Conservation (phyloP, 2,113 vertebrate genomes). For the Nannobrachium achirus region DNA sequence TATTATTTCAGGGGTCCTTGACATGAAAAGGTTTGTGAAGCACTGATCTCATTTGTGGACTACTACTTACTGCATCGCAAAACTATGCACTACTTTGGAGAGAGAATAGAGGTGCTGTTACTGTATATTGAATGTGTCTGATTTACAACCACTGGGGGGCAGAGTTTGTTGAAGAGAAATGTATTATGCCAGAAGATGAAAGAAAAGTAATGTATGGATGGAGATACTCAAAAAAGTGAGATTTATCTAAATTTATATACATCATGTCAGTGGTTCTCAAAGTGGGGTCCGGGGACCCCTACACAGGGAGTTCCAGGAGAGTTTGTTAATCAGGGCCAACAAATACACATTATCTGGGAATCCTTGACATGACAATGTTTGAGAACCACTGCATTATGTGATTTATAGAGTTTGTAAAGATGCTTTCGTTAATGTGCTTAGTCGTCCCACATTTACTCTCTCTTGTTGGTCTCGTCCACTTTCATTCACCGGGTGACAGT, state of each 20-base stretch:
- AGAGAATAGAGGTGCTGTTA: conserved; percentile 39
- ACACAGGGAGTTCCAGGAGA: no score
- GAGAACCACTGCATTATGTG: conserved; percentile 11
- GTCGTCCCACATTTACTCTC: conserved; percentile 33
- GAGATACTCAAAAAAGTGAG: conserved; percentile 21
- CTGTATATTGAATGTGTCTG: conserved; percentile 24
- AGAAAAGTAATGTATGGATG: conserved; percentile 41
- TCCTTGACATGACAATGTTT: no score
- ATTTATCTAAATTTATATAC: conserved; percentile 6
- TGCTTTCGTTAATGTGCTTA: conserved; percentile 44
- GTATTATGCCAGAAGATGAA: no score
- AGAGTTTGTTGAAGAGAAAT: conserved; percentile 30
- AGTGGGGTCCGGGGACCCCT: no score
- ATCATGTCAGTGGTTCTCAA: no score
- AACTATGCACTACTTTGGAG: conserved; percentile 20
- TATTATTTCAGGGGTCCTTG: no score
- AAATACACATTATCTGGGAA: no score
- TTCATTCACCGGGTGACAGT: background rate
- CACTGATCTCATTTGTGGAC: conserved; percentile 4
- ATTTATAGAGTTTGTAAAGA: conserved; percentile 27
- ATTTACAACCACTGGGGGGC: conserved; percentile 32
- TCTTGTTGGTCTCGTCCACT: conserved; percentile 31
- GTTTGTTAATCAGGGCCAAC: no score
- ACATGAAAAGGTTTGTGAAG: no score
- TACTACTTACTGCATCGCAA: conserved; percentile 21